phyloP scores from a whole-genome alignment of 1,140 invertebrate species.

The Maniola jurtina region DNA sequence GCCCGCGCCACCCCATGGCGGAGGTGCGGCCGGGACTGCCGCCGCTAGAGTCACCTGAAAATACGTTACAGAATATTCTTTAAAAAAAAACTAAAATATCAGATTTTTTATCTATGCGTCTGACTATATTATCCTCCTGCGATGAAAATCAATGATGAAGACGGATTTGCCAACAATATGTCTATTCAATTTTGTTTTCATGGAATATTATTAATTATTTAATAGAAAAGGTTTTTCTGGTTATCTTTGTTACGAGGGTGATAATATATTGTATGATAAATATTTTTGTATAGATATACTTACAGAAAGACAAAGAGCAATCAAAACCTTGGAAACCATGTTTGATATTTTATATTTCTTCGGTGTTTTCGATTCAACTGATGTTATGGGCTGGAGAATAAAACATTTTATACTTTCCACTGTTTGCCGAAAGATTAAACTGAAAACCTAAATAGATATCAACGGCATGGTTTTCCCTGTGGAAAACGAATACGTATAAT shows the following conservation, averaged over 20 bases:
- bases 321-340: slow-evolving; percentile 40
- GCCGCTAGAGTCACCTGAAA: slow-evolving; percentile 46
- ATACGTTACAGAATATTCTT: neutral
- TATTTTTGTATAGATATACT: slow-evolving; percentile 25
- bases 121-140: no score
- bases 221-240: no score
- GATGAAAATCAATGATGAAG: no score
- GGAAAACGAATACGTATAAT: slow-evolving; percentile 37
- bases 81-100: no score
- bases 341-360: slow-evolving; percentile 21
- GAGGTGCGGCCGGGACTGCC: slow-evolving; percentile 42
- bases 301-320: slow-evolving; percentile 40
- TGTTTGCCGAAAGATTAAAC: slow-evolving; percentile 48
- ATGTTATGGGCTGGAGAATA: slow-evolving; percentile 16
- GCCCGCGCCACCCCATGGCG: slow-evolving; percentile 25
- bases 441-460: slow-evolving; percentile 40
- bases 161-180: no score
- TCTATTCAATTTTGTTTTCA: no score
- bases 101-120: no score
- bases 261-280: neutral
- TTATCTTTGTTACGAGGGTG: no score
- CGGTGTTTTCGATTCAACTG: slow-evolving; percentile 31
- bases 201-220: no score
- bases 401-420: slow-evolving; percentile 46
- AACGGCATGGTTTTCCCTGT: slow-evolving; percentile 56